These are phyloP conservation scores for Stenchaetothrips biformis DNA, from an alignment of 2,888 invertebrate genomes.

Conservation along the genomic window DNA sequence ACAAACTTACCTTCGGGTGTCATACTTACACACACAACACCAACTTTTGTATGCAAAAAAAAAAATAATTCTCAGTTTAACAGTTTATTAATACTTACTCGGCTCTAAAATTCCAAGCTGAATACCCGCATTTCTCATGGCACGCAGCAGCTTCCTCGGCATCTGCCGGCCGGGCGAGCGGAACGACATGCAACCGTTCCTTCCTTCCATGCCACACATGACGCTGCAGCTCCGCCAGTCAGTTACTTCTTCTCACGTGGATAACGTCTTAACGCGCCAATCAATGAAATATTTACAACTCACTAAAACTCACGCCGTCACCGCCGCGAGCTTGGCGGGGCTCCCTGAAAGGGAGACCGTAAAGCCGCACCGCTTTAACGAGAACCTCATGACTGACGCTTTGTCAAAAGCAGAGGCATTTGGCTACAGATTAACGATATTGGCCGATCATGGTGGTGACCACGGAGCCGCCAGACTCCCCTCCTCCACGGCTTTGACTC, in stretches of 20 bases:
- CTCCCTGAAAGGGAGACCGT: not conserved
- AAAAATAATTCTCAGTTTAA: too few species aligned
- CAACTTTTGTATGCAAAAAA: too few species aligned
- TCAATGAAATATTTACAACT: conserved; percentile 19
- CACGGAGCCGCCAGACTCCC: not conserved
- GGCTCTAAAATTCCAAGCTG: too few species aligned
- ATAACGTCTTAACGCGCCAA: conserved; percentile 2
- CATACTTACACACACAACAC: too few species aligned
- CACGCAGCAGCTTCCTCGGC: too few species aligned
- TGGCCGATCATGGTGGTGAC: not conserved
- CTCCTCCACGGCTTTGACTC: not conserved
- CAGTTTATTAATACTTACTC: too few species aligned
- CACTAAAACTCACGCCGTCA: conserved; percentile 6
- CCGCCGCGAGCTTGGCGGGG: not conserved
- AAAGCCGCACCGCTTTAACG: not conserved
- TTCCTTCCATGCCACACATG: too few species aligned
- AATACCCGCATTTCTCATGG: too few species aligned
- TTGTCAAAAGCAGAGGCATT: not conserved
- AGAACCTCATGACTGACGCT: not conserved
- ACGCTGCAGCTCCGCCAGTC: not conserved
- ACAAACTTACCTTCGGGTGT: too few species aligned
- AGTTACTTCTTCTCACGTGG: conserved; percentile 15
- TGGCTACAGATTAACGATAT: not conserved
- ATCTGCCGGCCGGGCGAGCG: too few species aligned
- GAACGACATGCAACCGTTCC: too few species aligned